Conservation (phyloP, 1,140 invertebrate species). For the Magallana gigas region DNA sequence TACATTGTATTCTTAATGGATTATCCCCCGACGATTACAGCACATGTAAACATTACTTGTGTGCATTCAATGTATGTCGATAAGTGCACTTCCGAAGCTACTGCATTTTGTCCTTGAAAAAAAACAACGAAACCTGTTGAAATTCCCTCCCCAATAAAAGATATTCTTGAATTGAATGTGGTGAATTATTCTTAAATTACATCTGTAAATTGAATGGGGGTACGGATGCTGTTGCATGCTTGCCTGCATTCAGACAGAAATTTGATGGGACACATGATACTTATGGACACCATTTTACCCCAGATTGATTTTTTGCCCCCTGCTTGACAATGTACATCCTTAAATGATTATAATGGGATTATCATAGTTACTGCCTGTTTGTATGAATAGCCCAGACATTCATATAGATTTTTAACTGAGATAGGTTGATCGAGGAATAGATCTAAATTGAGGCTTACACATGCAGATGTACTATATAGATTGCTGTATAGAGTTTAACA, state of each 20-base stretch:
- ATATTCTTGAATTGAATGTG: not conserved
- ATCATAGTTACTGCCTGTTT: not conserved
- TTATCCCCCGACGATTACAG: not conserved
- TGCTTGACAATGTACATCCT: constrained; percentile 7
- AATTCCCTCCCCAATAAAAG: no score
- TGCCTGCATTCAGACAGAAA: constrained; percentile 3
- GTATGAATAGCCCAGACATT: no score
- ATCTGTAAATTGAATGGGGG: not conserved
- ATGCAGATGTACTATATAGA: no score
- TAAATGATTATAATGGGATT: not conserved
- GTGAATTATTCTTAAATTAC: not conserved
- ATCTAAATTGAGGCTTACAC: no score
- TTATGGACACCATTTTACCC: not conserved
- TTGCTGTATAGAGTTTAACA: no score
- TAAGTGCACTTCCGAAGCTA: not conserved
- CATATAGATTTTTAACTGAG: no score
- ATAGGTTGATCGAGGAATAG: no score
- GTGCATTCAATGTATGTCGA: not conserved
- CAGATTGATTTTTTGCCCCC: not conserved
- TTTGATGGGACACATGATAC: not conserved
- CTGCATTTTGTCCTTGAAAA: no score
- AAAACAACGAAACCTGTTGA: no score
- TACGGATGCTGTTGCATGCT: not conserved
- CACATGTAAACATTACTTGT: not conserved
- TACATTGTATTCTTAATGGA: no score